Percentiles rank a stretch among this genome's conserved stretches.
Evolutionary conservation across 2,113 vertebrate species (phyloP).

Genomic region (Plecturocebus donacophilus): DNA sequence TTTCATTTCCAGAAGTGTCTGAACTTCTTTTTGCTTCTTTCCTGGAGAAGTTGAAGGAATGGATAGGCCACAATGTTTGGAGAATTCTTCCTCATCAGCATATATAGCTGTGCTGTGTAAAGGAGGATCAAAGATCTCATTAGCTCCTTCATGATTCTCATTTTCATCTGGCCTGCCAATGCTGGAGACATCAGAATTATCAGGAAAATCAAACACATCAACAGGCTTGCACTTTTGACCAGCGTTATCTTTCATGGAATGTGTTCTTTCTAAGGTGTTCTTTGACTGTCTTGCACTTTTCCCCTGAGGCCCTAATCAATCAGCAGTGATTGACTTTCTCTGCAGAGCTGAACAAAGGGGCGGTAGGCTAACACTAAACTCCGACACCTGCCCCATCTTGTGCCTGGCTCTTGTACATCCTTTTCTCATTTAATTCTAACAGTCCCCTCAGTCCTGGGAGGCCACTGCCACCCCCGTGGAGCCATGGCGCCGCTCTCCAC

Average conservation of each 20-base stretch:
- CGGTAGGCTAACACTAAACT: not conserved
- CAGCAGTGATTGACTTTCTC: not conserved
- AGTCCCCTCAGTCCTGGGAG: slow-evolving; percentile 55
- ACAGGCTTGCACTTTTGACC: not conserved
- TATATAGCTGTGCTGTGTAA: slow-evolving; percentile 87
- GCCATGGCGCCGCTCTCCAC: too few relatives aligned
- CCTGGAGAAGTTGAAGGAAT: not conserved
- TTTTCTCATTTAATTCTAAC: not conserved
- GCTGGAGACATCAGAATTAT: slow-evolving; percentile 78
- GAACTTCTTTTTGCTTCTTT: not conserved
- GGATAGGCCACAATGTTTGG: not conserved
- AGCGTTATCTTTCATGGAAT: not conserved
- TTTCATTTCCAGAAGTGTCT: too few relatives aligned
- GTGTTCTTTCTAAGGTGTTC: slow-evolving; percentile 25
- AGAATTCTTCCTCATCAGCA: slow-evolving; percentile 67
- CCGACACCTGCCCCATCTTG: accelerated
- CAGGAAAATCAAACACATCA: not conserved
- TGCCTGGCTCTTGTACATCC: not conserved
- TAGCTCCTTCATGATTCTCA: slow-evolving; percentile 75
- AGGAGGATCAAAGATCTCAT: slow-evolving; percentile 84
- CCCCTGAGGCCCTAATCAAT: not conserved
- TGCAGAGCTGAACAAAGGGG: not conserved
- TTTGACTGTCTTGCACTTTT: not conserved
- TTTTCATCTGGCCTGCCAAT: slow-evolving; percentile 68
- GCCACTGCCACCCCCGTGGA: too few relatives aligned